phyloP scores from a whole-genome alignment of 2,113 vertebrate genomes.

The Malurus alboscapulatus region DNA sequence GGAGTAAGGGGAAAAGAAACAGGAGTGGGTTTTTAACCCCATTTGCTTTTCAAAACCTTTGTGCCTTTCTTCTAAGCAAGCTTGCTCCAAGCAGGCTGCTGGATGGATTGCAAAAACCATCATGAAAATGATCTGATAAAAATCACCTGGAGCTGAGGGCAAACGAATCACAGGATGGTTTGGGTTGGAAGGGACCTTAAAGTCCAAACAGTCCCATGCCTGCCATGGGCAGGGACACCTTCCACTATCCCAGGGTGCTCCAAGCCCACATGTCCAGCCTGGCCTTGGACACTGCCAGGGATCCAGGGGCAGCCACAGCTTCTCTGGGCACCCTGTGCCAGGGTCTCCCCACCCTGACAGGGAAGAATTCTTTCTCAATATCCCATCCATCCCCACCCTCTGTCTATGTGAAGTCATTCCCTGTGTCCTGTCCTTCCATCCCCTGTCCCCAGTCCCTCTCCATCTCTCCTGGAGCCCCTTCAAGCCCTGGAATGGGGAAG shows the following conservation, averaged over 20 bases:
- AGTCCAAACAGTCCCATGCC: not conserved
- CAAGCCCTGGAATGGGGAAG: not conserved
- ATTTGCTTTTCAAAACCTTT: not conserved
- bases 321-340: not conserved
- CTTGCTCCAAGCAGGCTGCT: not conserved
- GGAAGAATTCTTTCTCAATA: not conserved
- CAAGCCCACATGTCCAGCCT: not conserved
- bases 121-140: not conserved
- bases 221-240: not conserved
- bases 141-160: not conserved
- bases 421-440: not conserved
- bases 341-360: accelerated
- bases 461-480: not conserved
- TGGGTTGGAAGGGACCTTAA: not conserved
- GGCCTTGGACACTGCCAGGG: not conserved
- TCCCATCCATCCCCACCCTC: not conserved
- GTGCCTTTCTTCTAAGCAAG: not conserved
- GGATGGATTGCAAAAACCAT: not conserved
- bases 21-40: not conserved
- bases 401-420: not conserved
- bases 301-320: not conserved
- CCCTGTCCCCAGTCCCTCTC: not conserved
- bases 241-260: not conserved
- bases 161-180: not conserved
- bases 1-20: not conserved